phyloP scores from a whole-genome alignment of 2,113 vertebrate species.

The Cyphomyrus discorhynchus region DNA sequence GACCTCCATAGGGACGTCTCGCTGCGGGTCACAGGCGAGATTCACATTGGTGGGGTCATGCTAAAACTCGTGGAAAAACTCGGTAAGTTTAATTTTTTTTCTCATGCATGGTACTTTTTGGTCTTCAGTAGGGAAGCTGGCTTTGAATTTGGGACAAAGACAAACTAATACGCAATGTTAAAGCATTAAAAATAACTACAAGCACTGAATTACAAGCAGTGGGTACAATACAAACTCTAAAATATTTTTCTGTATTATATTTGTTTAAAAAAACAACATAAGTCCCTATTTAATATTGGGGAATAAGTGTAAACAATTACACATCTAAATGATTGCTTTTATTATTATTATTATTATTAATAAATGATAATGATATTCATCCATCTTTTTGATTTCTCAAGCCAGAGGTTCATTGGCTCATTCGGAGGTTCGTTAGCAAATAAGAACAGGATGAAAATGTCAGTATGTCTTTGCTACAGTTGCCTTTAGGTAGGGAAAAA shows the following conservation, averaged over 20 bases:
- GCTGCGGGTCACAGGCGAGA: slow-evolving; percentile 88
- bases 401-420: neutral
- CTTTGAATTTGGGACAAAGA: neutral
- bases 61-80: slow-evolving; percentile 95
- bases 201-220: neutral
- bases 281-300: neutral
- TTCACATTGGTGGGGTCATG: slow-evolving; percentile 98
- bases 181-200: neutral
- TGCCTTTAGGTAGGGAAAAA: neutral
- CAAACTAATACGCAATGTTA: neutral
- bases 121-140: neutral
- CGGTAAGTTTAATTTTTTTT: slow-evolving; percentile 59
- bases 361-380: neutral
- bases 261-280: neutral
- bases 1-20: slow-evolving; percentile 91
- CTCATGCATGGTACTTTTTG: neutral
- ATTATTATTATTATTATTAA: neutral
- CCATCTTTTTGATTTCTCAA: neutral
- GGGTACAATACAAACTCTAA: neutral
- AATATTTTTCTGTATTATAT: neutral
- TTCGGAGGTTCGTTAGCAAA: neutral
- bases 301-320: neutral
- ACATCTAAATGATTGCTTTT: neutral
- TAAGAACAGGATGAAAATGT: neutral
- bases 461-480: neutral